phyloP scores from a whole-genome alignment of 2,113 vertebrate species.

The Sarotherodon lohbergeri region DNA sequence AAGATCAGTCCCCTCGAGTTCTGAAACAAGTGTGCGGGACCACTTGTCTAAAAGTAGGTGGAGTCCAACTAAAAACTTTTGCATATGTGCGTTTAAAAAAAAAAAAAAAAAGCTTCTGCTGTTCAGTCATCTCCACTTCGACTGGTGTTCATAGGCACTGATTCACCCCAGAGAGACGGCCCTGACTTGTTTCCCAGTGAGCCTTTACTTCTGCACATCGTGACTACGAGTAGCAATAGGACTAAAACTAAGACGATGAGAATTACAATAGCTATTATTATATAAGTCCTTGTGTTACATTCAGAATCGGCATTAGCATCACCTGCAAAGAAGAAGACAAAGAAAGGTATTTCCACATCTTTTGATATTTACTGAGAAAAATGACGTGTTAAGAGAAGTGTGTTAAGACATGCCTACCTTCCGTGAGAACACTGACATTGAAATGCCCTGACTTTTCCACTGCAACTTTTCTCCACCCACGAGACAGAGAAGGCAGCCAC shows the following conservation, averaged over 20 bases:
- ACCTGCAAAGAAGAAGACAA: slow-evolving; percentile 14
- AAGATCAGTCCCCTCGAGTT: neutral
- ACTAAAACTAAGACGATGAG: slow-evolving; percentile 18
- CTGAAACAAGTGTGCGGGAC: neutral
- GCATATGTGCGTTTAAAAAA: neutral
- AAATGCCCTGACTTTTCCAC: slow-evolving; percentile 75
- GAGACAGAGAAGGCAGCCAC: slow-evolving; percentile 55
- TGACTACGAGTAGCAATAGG: slow-evolving; percentile 22
- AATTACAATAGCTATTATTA: neutral
- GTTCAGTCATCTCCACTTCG: neutral
- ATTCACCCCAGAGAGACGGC: slow-evolving; percentile 55
- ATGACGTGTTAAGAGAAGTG: neutral
- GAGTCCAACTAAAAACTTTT: neutral
- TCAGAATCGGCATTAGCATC: rapidly evolving
- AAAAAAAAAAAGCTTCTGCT: neutral
- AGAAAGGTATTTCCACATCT: neutral
- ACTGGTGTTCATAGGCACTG: slow-evolving; percentile 9
- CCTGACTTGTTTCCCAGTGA: slow-evolving; percentile 6
- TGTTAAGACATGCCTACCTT: slow-evolving; percentile 39
- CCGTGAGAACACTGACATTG: neutral
- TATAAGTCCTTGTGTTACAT: neutral
- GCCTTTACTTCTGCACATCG: neutral
- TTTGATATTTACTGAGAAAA: neutral
- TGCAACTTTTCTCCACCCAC: slow-evolving; percentile 79
- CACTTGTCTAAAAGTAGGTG: neutral